Conservation (phyloP, 2,888 invertebrate genomes). For the Biston betularia region DNA sequence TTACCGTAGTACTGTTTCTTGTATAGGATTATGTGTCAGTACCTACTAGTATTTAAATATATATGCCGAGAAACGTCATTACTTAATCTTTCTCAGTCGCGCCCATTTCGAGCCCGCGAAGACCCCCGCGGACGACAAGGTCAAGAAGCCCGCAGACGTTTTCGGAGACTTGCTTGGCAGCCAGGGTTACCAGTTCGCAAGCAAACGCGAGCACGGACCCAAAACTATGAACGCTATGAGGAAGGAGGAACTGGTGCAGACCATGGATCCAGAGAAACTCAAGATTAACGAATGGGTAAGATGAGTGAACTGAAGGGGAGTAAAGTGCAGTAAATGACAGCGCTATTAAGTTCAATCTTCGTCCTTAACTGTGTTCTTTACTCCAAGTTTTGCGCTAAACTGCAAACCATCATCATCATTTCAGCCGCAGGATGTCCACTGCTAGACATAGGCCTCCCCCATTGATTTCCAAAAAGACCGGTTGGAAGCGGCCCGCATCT, state of each 20-base stretch:
- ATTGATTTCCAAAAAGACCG: too few relatives aligned
- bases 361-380: too few relatives aligned
- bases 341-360: too few relatives aligned
- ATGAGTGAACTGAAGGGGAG: not conserved
- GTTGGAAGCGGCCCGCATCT: too few relatives aligned
- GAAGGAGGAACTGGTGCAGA: constrained; percentile 93
- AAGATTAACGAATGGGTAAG: constrained; percentile 93
- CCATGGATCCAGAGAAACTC: constrained; percentile 96
- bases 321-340: too few relatives aligned
- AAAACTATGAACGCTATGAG: constrained; percentile 97
- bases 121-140: constrained; percentile 72
- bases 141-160: constrained; percentile 88
- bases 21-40: too few relatives aligned
- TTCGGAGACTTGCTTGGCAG: constrained; percentile 97
- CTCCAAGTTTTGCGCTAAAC: too few relatives aligned
- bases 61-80: not conserved
- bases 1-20: too few relatives aligned
- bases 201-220: constrained; percentile 91
- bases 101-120: constrained; percentile 89
- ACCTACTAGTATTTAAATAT: too few relatives aligned
- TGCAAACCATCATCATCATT: too few relatives aligned
- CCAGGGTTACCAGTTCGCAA: constrained; percentile 94
- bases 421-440: too few relatives aligned
- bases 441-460: too few relatives aligned
- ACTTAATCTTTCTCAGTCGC: constrained; percentile 79